Evolutionary conservation across 1,140 invertebrate species (phyloP).

Genomic region (Potamilus streckersoni): DNA sequence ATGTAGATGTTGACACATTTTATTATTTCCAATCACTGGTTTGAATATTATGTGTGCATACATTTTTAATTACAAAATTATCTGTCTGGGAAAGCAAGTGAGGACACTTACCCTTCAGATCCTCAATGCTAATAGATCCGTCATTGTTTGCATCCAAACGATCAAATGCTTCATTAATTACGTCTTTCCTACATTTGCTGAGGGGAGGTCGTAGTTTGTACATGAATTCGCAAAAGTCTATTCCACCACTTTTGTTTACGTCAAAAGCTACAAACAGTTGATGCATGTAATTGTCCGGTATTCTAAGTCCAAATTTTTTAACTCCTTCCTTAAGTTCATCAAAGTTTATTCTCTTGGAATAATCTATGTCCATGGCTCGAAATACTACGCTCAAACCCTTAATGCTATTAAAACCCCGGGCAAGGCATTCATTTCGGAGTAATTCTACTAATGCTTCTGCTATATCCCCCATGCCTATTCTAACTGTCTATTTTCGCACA

Average conservation of each 20-base stretch:
- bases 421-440: constrained; percentile 38
- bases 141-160: constrained; percentile 88
- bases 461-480: constrained; percentile 6
- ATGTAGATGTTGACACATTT: too few species aligned
- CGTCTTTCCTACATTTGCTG: constrained; percentile 77
- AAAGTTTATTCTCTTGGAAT: constrained; percentile 51
- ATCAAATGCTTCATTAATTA: constrained; percentile 85
- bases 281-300: constrained; percentile 31
- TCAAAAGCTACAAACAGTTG: constrained; percentile 40
- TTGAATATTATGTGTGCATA: too few species aligned
- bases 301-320: constrained; percentile 29
- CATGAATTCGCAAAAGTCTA: constrained; percentile 53
- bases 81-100: too few species aligned
- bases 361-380: constrained; percentile 54
- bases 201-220: constrained; percentile 77
- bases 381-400: constrained; percentile 52
- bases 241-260: constrained; percentile 35
- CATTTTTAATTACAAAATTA: too few species aligned
- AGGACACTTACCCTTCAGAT: constrained; percentile 74
- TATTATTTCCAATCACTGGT: too few species aligned
- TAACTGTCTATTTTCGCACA: too few species aligned
- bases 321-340: constrained; percentile 46
- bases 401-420: constrained; percentile 42
- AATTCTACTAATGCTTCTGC: constrained; percentile 14
- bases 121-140: constrained; percentile 84